Percentiles rank a stretch among this genome's conserved stretches.
phyloP scores from a whole-genome alignment of 2,888 invertebrate species.

The Tetropium fuscum region DNA sequence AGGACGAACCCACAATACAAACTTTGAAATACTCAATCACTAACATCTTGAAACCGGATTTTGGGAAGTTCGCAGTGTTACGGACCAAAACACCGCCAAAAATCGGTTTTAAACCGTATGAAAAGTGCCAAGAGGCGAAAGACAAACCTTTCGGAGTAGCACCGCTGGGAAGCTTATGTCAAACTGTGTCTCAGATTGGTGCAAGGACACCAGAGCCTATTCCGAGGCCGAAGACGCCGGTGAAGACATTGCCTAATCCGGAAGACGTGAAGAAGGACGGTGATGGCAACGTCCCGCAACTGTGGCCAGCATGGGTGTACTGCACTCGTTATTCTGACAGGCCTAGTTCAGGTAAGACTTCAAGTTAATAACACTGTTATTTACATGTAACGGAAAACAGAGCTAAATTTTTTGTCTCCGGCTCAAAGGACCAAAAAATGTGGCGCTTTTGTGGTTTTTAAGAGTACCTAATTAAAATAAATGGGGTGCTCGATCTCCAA shows the following conservation, averaged over 20 bases:
- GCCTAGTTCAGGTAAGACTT: conserved; percentile 89
- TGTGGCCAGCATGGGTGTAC: conserved; percentile 99
- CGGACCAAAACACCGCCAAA: conserved; percentile 66
- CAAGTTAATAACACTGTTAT: too few species aligned
- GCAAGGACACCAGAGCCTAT: conserved; percentile 50
- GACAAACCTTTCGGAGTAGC: conserved; percentile 64
- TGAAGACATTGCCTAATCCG: conserved; percentile 40
- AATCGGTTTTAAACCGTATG: conserved; percentile 73
- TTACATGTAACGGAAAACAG: too few species aligned
- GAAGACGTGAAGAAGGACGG: conserved; percentile 54
- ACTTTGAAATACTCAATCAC: conserved; percentile 78
- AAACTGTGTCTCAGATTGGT: conserved; percentile 78
- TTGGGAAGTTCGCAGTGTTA: conserved; percentile 72
- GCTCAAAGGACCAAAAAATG: not conserved
- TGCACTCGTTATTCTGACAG: conserved; percentile 96
- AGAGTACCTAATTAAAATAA: too few species aligned
- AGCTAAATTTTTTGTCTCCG: not conserved
- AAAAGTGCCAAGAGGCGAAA: conserved; percentile 48
- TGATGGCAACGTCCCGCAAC: conserved; percentile 62
- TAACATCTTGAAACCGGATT: conserved; percentile 83
- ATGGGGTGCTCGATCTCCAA: too few species aligned
- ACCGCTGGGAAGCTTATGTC: conserved; percentile 76
- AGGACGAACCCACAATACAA: conserved; percentile 63
- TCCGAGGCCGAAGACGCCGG: conserved; percentile 53
- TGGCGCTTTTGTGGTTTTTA: too few species aligned